phyloP scores from a whole-genome alignment of 2,113 vertebrate genomes.

The Mustela lutreola region DNA sequence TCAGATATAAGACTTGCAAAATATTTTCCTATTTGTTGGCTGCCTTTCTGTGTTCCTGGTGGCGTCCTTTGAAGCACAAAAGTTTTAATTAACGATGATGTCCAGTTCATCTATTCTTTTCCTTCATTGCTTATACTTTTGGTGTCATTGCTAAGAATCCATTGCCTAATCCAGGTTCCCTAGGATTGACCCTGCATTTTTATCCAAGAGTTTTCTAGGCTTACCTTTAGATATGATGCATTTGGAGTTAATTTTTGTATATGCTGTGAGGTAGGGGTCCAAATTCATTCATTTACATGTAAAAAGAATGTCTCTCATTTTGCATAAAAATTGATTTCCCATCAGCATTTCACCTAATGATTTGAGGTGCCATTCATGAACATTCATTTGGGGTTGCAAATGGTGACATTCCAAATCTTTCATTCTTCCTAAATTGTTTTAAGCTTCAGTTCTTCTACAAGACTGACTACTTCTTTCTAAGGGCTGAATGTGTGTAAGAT shows the following conservation, averaged over 20 bases:
- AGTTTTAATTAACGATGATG: not conserved
- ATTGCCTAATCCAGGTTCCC: not conserved
- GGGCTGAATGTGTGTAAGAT: not conserved
- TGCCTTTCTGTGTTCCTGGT: not conserved
- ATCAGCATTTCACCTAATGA: not conserved
- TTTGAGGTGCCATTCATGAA: not conserved
- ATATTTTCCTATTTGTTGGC: not conserved
- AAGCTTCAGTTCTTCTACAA: not conserved
- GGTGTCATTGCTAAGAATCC: not conserved
- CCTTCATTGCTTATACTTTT: not conserved
- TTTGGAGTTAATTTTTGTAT: not conserved
- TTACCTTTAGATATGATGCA: not conserved
- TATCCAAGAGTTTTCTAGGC: not conserved
- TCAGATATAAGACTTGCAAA: not conserved
- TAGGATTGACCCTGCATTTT: constrained; percentile 5
- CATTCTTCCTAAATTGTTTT: not conserved
- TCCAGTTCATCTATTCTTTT: not conserved
- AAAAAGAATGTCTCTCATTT: constrained; percentile 14
- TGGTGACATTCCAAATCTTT: not conserved
- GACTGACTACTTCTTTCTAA: not conserved
- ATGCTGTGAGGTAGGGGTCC: not conserved
- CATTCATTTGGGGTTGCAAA: not conserved
- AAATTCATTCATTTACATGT: not conserved
- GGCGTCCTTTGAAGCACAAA: not conserved
- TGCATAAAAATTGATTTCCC: not conserved